Percentiles rank a stretch among this genome's conserved stretches.
These are phyloP conservation scores for Phortica variegata DNA, from an alignment of 1,140 invertebrate genomes.

Conservation along the genomic window DNA sequence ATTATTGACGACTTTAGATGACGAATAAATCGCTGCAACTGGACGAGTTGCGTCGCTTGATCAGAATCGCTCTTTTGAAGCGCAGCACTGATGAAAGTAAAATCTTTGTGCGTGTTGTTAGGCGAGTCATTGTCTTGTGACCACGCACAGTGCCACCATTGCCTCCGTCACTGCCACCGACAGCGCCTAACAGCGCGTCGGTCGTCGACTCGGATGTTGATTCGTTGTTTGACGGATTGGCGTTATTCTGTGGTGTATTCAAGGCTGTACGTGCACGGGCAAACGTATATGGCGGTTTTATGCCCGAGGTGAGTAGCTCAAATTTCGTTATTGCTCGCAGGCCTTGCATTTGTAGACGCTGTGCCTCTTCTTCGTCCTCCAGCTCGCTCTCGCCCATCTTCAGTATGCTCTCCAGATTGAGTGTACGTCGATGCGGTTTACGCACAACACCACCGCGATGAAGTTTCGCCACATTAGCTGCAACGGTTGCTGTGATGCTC, in stretches of 20 bases:
- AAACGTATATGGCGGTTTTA: constrained; percentile 3
- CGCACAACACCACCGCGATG: constrained; percentile 16
- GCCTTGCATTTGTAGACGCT: constrained; percentile 8
- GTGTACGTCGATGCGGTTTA: constrained; percentile 31
- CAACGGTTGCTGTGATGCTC: neutral
- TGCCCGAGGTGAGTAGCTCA: constrained; percentile 27
- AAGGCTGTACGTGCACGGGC: neutral
- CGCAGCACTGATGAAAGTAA: constrained; percentile 47
- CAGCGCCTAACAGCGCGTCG: too few relatives aligned
- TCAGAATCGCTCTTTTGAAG: constrained; percentile 42
- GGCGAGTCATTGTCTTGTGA: constrained; percentile 45
- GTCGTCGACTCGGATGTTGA: constrained; percentile 30
- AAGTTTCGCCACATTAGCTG: neutral
- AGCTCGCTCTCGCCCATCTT: constrained; percentile 52
- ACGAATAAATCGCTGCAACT: constrained; percentile 54
- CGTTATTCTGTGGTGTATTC: constrained; percentile 6
- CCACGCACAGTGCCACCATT: constrained; percentile 31
- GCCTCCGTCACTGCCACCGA: neutral
- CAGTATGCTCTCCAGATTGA: constrained; percentile 47
- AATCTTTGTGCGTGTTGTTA: constrained; percentile 45
- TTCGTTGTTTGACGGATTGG: constrained; percentile 13
- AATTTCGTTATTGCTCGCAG: constrained; percentile 30
- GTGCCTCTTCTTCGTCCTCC: constrained; percentile 41
- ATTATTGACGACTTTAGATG: too few relatives aligned
- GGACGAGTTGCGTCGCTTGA: constrained; percentile 45